These are phyloP conservation scores for Onthophagus taurus DNA, from an alignment of 1,140 invertebrate species.

Conservation along the genomic window DNA sequence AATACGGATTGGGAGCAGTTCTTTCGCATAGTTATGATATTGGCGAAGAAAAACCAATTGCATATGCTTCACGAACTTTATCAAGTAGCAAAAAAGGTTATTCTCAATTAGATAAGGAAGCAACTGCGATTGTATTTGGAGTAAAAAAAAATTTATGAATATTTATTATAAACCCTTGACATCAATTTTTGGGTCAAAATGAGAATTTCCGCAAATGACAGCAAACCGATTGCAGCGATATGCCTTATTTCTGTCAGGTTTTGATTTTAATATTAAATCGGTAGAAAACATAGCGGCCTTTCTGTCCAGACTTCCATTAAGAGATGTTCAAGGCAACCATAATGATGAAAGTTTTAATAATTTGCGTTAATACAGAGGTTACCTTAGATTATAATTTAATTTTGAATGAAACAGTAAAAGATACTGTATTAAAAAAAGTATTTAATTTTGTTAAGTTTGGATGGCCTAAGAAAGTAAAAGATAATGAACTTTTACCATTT, in stretches of 20 bases:
- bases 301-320: slow-evolving; percentile 5
- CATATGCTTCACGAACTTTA: not conserved
- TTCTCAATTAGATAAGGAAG: slow-evolving; percentile 45
- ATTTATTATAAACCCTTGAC: slow-evolving; percentile 15
- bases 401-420: not conserved
- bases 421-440: slow-evolving; percentile 3
- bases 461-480: slow-evolving; percentile 5
- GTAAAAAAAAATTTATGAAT: slow-evolving; percentile 4
- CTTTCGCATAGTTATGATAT: not conserved
- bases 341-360: not conserved
- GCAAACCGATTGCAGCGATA: slow-evolving; percentile 29
- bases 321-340: not conserved
- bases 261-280: slow-evolving; percentile 10
- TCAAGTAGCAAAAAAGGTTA: slow-evolving; percentile 40
- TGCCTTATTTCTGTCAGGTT: slow-evolving; percentile 26
- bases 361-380: slow-evolving; percentile 1
- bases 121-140: slow-evolving; percentile 37
- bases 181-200: slow-evolving; percentile 1
- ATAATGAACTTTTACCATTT: not conserved
- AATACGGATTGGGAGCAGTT: not conserved
- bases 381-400: slow-evolving; percentile 1
- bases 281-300: slow-evolving; percentile 6
- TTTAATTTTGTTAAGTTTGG: slow-evolving; percentile 3
- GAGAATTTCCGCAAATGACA: not conserved
- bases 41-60: not conserved